Percentiles rank a stretch among this genome's conserved stretches.
Evolutionary conservation across 2,797 vertebrate species (phyloP).

Genomic region (Centropyge bicolor): DNA sequence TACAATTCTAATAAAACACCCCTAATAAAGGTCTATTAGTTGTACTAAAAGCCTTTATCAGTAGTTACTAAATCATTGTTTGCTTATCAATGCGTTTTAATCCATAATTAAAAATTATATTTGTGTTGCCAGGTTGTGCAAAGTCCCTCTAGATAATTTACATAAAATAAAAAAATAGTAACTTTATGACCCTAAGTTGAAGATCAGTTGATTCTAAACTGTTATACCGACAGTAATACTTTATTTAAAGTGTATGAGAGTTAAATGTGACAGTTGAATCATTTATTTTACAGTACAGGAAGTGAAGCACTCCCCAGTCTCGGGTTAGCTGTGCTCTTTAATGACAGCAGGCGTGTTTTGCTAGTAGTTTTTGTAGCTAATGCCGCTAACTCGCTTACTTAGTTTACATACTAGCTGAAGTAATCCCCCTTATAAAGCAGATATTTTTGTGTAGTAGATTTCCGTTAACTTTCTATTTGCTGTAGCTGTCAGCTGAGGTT

Average conservation of each 20-base stretch:
- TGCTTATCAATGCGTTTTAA: not conserved
- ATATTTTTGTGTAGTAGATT: not conserved
- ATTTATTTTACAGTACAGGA: constrained; percentile 32
- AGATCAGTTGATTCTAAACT: too few relatives aligned
- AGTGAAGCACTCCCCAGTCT: constrained; percentile 26
- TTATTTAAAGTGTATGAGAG: not conserved
- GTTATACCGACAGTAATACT: not conserved
- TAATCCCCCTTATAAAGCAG: not conserved
- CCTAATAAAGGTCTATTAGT: not conserved
- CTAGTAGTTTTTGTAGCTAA: constrained; percentile 18
- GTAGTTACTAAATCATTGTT: not conserved
- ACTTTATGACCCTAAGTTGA: not conserved
- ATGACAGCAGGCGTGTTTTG: constrained; percentile 47
- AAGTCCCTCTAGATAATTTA: not conserved
- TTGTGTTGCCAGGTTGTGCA: not conserved
- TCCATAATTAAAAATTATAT: not conserved
- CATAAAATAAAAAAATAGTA: not conserved
- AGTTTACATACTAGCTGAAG: fast-evolving
- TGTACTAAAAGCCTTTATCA: not conserved
- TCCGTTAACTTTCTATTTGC: not conserved
- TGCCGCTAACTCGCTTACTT: not conserved
- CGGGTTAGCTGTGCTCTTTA: constrained; percentile 15
- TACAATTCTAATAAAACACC: not conserved
- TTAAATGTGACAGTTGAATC: not conserved
- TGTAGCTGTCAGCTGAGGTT: not conserved